These are phyloP conservation scores for Sebastes itinus DNA, from an alignment of 2,797 vertebrate genomes.

Conservation along the genomic window DNA sequence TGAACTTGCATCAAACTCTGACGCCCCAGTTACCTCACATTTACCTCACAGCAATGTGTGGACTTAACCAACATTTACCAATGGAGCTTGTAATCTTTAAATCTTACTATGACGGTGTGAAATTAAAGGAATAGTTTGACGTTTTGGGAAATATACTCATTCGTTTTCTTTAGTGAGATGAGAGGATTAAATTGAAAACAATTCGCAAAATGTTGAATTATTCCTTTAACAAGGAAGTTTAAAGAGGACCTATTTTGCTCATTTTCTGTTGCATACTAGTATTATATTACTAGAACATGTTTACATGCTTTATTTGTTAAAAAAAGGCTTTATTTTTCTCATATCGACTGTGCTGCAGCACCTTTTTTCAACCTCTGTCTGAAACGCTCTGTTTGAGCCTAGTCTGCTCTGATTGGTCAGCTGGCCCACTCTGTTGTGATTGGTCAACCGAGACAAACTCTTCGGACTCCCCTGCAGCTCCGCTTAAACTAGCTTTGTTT, in stretches of 20 bases:
- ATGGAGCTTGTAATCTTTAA: neutral
- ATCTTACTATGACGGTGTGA: neutral
- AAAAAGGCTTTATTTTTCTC: no score
- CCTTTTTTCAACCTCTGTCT: accelerated
- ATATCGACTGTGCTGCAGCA: no score
- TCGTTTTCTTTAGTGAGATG: neutral
- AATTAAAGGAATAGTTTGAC: neutral
- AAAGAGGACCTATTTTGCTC: accelerated
- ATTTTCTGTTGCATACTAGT: no score
- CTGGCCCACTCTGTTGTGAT: no score
- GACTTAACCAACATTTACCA: neutral
- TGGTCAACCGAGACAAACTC: no score
- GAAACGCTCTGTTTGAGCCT: accelerated
- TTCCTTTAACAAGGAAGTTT: neutral
- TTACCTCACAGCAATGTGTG: neutral
- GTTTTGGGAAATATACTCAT: neutral
- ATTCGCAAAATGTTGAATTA: neutral
- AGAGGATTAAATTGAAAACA: neutral
- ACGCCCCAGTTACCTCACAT: neutral
- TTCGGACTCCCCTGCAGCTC: no score
- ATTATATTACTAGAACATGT: no score
- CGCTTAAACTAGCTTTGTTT: no score
- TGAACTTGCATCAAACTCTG: neutral
- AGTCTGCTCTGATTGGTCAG: no score
- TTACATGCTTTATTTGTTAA: no score